phyloP scores from a whole-genome alignment of 2,113 vertebrate species.

The Propithecus coquereli region DNA sequence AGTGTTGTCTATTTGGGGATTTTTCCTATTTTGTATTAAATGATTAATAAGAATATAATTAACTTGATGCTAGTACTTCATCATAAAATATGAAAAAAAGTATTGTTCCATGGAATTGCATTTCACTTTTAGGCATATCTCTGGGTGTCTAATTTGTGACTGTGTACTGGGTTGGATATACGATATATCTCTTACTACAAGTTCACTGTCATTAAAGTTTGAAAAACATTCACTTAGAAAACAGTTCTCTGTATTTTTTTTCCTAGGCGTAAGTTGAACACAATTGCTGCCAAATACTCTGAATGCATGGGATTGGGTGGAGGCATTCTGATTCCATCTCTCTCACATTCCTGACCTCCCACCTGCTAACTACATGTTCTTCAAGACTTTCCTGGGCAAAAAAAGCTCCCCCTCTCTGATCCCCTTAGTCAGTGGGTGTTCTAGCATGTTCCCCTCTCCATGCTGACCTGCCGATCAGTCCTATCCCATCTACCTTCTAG shows the following conservation, averaged over 20 bases:
- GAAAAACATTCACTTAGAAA: neutral
- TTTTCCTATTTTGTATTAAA: neutral
- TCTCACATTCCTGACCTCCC: neutral
- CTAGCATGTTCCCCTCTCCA: neutral
- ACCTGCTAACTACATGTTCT: neutral
- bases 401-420: accelerated
- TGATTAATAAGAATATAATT: neutral
- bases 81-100: neutral
- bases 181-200: neutral
- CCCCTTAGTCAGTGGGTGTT: neutral
- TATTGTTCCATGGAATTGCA: neutral
- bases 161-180: neutral
- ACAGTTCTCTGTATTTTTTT: neutral
- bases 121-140: neutral
- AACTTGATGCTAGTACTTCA: neutral
- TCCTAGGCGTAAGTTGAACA: neutral
- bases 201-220: neutral
- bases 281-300: neutral
- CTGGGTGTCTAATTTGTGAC: neutral
- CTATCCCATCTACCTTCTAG: neutral
- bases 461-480: neutral
- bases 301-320: neutral
- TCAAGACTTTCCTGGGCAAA: neutral
- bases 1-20: neutral
- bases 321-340: neutral